Evolutionary conservation across 1,140 invertebrate species (phyloP), one percentile per base, ranked within the genome.

Genomic region (Episyrphus balteatus): DNA sequence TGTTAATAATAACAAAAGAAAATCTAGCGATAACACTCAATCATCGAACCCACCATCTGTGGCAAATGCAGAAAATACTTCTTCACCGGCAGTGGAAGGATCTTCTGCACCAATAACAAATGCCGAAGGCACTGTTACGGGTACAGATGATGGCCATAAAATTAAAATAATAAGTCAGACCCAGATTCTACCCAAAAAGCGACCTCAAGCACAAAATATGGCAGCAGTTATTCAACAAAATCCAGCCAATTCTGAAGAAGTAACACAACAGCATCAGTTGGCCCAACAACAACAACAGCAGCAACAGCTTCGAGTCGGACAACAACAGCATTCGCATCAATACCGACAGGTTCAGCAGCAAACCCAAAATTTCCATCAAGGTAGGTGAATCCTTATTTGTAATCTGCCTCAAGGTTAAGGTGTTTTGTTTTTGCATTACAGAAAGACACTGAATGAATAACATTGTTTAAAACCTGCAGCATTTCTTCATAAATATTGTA

Each of bases 121-220:
- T n/a, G 17, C 41, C 2, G 49, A 33, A 18, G 9, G 40, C 51
- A 13, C 55, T 54, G 5, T 53, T 51, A 57, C 62, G 32, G 62
- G 60, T 11, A 5, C 21, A 26, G 62, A 66, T 49, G 62, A 66
- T 51, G 62, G 58, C 13, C 62, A 65, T 66, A 56, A 61, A 38
- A 66, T 66, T 40, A 66, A 66, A 61, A 66, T 66, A 57, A 54
- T 66, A 54, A 65, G 62, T 44, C 62, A 66, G 50, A 66, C 62
- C 55, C 62, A 66, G 55, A 66, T 66, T 53, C 56, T 66, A 33
- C 62, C 62, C 39, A 66, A 66, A 51, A 66, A 66, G 51, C 50
- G 62, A 39, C 62, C 62, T 46, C 62, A 66, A 33, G 60, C 62
- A 26, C 62, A 66, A 51, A 66, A 65, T 58, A 58, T 59, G 42